phyloP scores from a whole-genome alignment of 2,888 invertebrate genomes.

The Acrocyrtus sp. region DNA sequence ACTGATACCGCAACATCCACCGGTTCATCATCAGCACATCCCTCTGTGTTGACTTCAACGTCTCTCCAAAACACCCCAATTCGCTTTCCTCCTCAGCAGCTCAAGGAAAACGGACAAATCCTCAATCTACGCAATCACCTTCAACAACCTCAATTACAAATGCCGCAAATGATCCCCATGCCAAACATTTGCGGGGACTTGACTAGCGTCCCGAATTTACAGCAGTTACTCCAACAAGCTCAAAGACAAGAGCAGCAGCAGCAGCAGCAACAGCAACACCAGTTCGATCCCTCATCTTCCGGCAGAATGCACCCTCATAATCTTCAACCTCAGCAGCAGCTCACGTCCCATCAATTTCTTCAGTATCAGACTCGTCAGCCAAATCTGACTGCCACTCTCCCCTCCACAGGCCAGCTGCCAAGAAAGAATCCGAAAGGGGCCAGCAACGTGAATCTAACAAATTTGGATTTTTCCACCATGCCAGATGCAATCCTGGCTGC shows the following conservation, averaged over 20 bases:
- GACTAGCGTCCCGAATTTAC: constrained; percentile 38
- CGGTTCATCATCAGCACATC: too few relatives aligned
- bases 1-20: too few relatives aligned
- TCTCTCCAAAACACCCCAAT: constrained; percentile 27
- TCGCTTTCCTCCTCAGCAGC: constrained; percentile 25
- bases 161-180: constrained; percentile 54
- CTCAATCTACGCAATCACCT: constrained; percentile 36
- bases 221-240: constrained; percentile 39
- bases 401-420: constrained; percentile 40
- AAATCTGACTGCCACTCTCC: constrained; percentile 16
- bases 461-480: constrained; percentile 62
- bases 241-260: constrained; percentile 25
- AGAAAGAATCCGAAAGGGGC: constrained; percentile 43
- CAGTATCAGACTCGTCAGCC: constrained; percentile 1
- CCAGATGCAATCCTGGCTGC: constrained; percentile 63
- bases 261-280: constrained; percentile 23
- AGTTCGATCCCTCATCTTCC: constrained; percentile 2
- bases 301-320: background rate
- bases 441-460: constrained; percentile 27
- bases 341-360: too few relatives aligned
- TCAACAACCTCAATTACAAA: constrained; percentile 28
- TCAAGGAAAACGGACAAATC: constrained; percentile 54
- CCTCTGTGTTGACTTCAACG: background rate
- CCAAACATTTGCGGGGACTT: constrained; percentile 62
- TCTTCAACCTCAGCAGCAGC: constrained; percentile 13